A percentile compares a stretch with the other conserved stretches of the same genome.
Conservation (phyloP, 2,888 invertebrate genomes). For the Troides aeacus region DNA sequence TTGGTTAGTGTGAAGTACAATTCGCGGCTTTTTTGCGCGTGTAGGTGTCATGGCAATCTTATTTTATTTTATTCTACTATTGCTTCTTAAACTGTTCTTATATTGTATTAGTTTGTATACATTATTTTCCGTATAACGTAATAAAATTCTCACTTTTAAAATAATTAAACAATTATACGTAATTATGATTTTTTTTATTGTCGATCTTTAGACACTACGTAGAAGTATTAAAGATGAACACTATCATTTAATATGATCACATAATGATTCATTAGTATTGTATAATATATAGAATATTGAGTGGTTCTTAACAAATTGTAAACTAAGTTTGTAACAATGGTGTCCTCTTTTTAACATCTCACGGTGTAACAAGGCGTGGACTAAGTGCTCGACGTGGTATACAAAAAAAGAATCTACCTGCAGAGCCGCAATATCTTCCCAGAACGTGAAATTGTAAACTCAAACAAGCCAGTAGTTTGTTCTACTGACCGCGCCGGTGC, state of each 20-base stretch:
- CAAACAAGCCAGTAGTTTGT: conserved; percentile 62
- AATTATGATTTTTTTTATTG: no score
- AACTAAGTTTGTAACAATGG: conserved; percentile 20
- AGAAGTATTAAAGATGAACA: no score
- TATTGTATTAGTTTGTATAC: background rate
- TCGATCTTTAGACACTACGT: no score
- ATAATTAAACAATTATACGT: no score
- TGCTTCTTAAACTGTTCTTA: background rate
- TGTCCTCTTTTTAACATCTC: conserved; percentile 36
- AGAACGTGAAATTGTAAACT: conserved; percentile 71
- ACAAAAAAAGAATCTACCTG: conserved; percentile 63
- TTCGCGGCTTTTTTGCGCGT: conserved; percentile 13
- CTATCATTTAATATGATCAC: no score
- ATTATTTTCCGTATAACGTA: no score
- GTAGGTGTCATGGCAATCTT: conserved; percentile 14
- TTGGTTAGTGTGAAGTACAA: conserved; percentile 25
- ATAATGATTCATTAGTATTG: no score
- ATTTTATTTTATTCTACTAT: conserved; percentile 20
- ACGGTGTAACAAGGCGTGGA: conserved; percentile 40
- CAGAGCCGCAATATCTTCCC: conserved; percentile 54
- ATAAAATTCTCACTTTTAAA: no score
- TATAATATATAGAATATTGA: conserved; percentile 7
- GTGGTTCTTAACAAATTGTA: conserved; percentile 15
- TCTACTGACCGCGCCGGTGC: conserved; percentile 43
- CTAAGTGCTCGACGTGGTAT: conserved; percentile 36